Evolutionary conservation across 2,888 invertebrate genomes (phyloP).

Genomic region (Troilus luridus): DNA sequence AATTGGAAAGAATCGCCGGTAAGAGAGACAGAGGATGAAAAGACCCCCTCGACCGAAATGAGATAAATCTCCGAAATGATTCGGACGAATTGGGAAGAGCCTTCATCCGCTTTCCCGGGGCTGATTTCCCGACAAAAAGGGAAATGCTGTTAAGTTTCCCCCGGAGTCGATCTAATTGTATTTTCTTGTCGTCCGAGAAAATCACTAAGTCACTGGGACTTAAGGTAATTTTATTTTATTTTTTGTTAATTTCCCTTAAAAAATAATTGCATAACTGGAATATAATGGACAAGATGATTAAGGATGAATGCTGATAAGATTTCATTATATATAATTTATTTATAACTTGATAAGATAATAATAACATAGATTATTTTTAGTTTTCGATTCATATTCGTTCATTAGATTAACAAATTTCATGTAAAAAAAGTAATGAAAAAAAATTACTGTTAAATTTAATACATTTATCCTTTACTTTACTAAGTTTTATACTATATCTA

Average conservation of each 20-base stretch:
- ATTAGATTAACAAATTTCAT: too few species aligned
- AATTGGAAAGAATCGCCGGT: slow-evolving; percentile 14
- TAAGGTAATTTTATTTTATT: not conserved
- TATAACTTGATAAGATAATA: too few species aligned
- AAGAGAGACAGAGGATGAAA: not conserved
- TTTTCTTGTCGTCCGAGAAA: not conserved
- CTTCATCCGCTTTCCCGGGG: slow-evolving; percentile 23
- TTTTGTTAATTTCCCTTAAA: not conserved
- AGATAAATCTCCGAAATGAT: slow-evolving; percentile 37
- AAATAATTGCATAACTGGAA: not conserved
- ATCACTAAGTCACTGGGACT: not conserved
- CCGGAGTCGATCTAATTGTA: slow-evolving; percentile 4
- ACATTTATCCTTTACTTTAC: too few species aligned
- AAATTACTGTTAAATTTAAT: too few species aligned
- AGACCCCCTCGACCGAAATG: slow-evolving; percentile 16
- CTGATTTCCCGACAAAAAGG: slow-evolving; percentile 39
- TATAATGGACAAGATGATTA: not conserved
- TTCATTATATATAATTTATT: too few species aligned
- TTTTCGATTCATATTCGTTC: too few species aligned
- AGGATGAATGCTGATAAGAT: too few species aligned
- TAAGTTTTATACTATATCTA: too few species aligned
- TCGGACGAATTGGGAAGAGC: slow-evolving; percentile 12
- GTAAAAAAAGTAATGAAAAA: too few species aligned
- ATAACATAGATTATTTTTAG: too few species aligned
- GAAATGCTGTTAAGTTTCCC: slow-evolving; percentile 34